A percentile compares a stretch with the other conserved stretches of the same genome.
These are phyloP conservation scores for Oasisia sp. DNA, from an alignment of 2,888 invertebrate species.

Conservation along the genomic window DNA sequence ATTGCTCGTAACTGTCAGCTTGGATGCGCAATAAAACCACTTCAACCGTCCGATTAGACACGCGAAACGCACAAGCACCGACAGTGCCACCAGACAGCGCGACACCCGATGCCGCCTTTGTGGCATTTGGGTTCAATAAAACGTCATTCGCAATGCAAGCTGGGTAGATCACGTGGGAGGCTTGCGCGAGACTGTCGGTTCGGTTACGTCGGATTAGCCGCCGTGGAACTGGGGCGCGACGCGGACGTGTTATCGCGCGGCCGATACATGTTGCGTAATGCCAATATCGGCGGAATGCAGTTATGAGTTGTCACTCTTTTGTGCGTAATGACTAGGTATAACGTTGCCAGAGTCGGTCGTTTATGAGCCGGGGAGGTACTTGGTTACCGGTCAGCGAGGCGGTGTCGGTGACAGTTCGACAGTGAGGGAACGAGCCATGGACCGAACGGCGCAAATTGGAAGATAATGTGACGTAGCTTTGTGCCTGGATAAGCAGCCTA, in stretches of 20 bases:
- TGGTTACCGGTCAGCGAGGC: neutral
- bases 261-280: neutral
- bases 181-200: neutral
- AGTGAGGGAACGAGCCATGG: neutral
- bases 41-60: slow-evolving; percentile 13
- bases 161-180: slow-evolving; percentile 11
- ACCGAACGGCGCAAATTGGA: neutral
- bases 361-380: neutral
- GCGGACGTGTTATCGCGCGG: neutral
- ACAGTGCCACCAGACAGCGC: neutral
- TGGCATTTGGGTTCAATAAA: slow-evolving; percentile 13
- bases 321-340: neutral
- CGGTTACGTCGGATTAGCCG: neutral
- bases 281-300: neutral
- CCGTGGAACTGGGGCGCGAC: neutral
- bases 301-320: neutral
- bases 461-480: neutral
- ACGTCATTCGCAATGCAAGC: neutral
- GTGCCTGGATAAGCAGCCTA: neutral
- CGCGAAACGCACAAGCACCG: neutral
- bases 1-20: neutral
- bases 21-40: neutral
- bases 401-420: neutral
- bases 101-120: neutral
- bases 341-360: neutral